Evolutionary conservation across 2,888 invertebrate genomes (phyloP).

Genomic region (Bombylius major): DNA sequence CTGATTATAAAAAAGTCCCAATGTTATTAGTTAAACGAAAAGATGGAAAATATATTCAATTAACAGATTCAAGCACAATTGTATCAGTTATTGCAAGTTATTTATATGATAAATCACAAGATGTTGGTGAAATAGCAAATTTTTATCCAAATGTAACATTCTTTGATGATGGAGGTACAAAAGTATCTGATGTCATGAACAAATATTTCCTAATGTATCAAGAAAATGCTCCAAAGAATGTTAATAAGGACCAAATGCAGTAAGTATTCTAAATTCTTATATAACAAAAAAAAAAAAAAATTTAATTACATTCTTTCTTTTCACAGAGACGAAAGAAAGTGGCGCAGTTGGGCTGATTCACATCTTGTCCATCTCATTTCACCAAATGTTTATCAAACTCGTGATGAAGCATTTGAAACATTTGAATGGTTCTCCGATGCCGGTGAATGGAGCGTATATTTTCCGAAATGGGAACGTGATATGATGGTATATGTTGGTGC

Average conservation of each 20-base stretch:
- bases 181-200: conserved; percentile 65
- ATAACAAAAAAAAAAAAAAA: too few relatives aligned
- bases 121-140: conserved; percentile 56
- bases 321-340: conserved; percentile 79
- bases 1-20: conserved; percentile 89
- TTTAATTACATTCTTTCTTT: background rate
- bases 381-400: conserved; percentile 89
- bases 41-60: conserved; percentile 62
- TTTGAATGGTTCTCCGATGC: conserved; percentile 89
- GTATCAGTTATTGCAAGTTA: conserved; percentile 76
- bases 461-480: conserved; percentile 71
- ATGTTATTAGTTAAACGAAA: conserved; percentile 65
- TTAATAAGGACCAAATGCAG: conserved; percentile 44
- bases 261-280: conserved; percentile 29
- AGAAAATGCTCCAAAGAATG: conserved; percentile 40
- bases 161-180: conserved; percentile 52
- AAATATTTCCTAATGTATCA: conserved; percentile 80
- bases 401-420: conserved; percentile 73
- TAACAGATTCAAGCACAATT: conserved; percentile 90
- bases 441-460: conserved; percentile 84
- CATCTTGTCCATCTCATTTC: conserved; percentile 85
- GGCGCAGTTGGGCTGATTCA: conserved; percentile 92
- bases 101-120: conserved; percentile 44
- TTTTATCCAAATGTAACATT: conserved; percentile 63
- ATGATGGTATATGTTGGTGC: conserved; percentile 89